Evolutionary conservation across 2,888 invertebrate species (phyloP).

Genomic region (Tenodera sinensis): DNA sequence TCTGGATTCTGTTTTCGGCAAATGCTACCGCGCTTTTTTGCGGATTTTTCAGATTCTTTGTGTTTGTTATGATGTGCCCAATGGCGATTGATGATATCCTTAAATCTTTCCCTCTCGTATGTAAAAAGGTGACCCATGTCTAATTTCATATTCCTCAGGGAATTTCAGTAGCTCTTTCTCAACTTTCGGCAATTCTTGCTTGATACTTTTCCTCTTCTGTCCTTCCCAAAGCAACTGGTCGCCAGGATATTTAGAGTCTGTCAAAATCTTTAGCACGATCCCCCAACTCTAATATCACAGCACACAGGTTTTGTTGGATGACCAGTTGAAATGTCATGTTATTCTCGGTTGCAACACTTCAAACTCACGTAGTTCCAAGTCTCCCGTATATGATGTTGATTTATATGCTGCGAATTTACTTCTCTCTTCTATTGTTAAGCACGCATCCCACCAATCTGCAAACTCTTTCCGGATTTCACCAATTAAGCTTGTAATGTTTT

Average conservation of each 20-base stretch:
- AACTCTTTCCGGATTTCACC: slow-evolving; percentile 69
- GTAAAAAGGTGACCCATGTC: slow-evolving; percentile 41
- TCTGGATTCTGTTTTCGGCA: too few species aligned
- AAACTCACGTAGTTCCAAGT: slow-evolving; percentile 72
- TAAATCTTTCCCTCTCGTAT: too few species aligned
- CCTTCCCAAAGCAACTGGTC: slow-evolving; percentile 83
- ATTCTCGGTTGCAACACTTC: slow-evolving; percentile 63
- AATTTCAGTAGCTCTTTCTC: slow-evolving; percentile 61
- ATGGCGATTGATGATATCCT: too few species aligned
- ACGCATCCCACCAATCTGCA: slow-evolving; percentile 69
- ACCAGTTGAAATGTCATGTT: slow-evolving; percentile 66
- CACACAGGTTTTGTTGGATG: slow-evolving; percentile 64
- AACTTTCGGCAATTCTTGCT: slow-evolving; percentile 68
- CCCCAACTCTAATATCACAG: slow-evolving; percentile 71
- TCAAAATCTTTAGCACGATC: slow-evolving; percentile 73
- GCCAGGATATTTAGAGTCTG: slow-evolving; percentile 74
- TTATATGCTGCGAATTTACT: slow-evolving; percentile 61
- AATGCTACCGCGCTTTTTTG: too few species aligned
- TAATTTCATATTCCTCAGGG: slow-evolving; percentile 53
- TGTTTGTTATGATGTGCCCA: too few species aligned
- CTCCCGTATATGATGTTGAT: slow-evolving; percentile 71
- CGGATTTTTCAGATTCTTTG: too few species aligned
- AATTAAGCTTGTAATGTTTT: slow-evolving; percentile 65
- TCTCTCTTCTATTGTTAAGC: slow-evolving; percentile 62
- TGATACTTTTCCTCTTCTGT: slow-evolving; percentile 75